Evolutionary conservation across 2,113 vertebrate genomes (phyloP).

Genomic region (Chloropsis cyanopogon): DNA sequence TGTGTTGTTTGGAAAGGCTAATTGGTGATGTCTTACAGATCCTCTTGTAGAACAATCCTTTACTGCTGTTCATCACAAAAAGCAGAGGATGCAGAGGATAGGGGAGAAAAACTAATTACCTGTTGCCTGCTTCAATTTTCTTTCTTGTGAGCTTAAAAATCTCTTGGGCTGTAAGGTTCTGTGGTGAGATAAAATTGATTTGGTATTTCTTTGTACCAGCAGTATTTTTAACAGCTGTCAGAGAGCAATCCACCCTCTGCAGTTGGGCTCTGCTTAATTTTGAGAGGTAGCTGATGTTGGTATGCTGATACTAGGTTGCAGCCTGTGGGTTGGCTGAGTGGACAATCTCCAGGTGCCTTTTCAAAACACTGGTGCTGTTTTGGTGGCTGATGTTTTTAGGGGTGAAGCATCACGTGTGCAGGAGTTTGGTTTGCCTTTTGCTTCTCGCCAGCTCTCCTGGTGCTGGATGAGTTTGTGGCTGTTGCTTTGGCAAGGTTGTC

Average conservation of each 20-base stretch:
- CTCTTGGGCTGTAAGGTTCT: neutral
- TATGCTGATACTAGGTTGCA: neutral
- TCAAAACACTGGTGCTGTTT: neutral
- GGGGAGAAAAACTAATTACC: neutral
- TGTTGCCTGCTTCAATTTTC: neutral
- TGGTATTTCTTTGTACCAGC: neutral
- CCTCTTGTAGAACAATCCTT: neutral
- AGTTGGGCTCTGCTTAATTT: neutral
- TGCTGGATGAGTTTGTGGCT: neutral
- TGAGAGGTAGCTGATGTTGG: neutral
- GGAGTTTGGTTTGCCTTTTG: neutral
- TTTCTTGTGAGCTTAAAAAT: neutral
- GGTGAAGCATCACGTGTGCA: rapidly evolving
- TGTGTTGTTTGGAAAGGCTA: neutral
- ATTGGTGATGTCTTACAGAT: neutral
- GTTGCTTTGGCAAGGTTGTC: neutral
- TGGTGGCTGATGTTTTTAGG: neutral
- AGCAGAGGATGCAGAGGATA: neutral
- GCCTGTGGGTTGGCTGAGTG: neutral
- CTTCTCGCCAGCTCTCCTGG: neutral
- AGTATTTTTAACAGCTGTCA: neutral
- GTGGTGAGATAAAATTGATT: neutral
- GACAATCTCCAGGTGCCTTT: neutral
- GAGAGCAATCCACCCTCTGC: neutral
- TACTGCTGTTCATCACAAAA: neutral